Conservation (phyloP, 2,113 vertebrate genomes). For the Narcine bancroftii region DNA sequence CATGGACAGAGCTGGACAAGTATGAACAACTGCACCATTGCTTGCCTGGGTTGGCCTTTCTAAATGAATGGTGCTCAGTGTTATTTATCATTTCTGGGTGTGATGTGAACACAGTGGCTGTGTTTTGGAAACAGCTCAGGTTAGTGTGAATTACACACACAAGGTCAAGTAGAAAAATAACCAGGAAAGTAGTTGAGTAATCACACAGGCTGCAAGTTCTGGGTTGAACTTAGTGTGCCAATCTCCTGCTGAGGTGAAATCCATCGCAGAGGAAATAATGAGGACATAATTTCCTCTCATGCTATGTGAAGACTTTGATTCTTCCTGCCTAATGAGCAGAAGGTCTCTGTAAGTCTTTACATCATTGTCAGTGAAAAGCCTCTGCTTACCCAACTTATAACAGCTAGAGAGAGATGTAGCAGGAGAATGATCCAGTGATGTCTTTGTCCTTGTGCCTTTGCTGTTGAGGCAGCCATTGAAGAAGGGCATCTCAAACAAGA, state of each 20-base stretch:
- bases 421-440: background rate
- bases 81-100: background rate
- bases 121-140: background rate
- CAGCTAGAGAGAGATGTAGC: background rate
- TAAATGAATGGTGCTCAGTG: background rate
- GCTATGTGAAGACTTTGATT: background rate
- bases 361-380: background rate
- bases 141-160: background rate
- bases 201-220: background rate
- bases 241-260: background rate
- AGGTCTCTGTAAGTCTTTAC: background rate
- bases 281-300: too few species aligned
- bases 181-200: background rate
- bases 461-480: background rate
- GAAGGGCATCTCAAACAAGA: background rate
- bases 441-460: background rate
- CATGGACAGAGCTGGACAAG: background rate
- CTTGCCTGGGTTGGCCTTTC: background rate
- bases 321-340: background rate
- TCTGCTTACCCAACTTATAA: background rate
- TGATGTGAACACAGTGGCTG: background rate
- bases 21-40: background rate
- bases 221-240: background rate
- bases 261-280: too few species aligned
- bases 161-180: background rate